Conservation (phyloP, 2,888 invertebrate genomes). For the Nomada fucata region DNA sequence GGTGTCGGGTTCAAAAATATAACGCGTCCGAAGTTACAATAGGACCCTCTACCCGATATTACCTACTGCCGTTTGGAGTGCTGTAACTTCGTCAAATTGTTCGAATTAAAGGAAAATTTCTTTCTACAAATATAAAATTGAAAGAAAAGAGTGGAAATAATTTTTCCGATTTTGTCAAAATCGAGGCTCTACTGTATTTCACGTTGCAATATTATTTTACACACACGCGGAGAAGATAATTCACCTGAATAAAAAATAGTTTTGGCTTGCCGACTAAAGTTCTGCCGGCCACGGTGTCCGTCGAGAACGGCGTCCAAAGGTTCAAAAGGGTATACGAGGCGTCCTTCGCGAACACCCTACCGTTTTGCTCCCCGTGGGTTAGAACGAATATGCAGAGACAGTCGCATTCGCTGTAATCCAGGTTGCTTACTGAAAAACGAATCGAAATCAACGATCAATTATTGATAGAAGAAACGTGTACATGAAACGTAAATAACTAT, state of each 20-base stretch:
- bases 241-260: constrained; percentile 87
- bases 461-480: not conserved
- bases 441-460: not conserved
- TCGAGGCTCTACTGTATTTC: not conserved
- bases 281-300: constrained; percentile 83
- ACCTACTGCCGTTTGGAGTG: no score
- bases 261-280: constrained; percentile 87
- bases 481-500: no score
- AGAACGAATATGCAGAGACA: constrained; percentile 86
- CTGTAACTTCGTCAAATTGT: no score
- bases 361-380: constrained; percentile 86
- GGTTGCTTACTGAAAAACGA: constrained; percentile 73
- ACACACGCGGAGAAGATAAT: not conserved
- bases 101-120: no score
- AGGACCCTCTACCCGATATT: no score
- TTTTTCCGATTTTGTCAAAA: no score
- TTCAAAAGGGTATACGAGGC: constrained; percentile 84
- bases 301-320: constrained; percentile 86
- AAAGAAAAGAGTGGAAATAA: no score
- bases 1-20: no score
- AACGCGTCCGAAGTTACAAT: no score
- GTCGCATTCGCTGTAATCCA: constrained; percentile 85
- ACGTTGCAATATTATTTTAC: not conserved
- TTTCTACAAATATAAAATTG: no score
- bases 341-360: constrained; percentile 85